Evolutionary conservation across 2,888 invertebrate genomes (phyloP).

Genomic region (Aporophyla nigra): DNA sequence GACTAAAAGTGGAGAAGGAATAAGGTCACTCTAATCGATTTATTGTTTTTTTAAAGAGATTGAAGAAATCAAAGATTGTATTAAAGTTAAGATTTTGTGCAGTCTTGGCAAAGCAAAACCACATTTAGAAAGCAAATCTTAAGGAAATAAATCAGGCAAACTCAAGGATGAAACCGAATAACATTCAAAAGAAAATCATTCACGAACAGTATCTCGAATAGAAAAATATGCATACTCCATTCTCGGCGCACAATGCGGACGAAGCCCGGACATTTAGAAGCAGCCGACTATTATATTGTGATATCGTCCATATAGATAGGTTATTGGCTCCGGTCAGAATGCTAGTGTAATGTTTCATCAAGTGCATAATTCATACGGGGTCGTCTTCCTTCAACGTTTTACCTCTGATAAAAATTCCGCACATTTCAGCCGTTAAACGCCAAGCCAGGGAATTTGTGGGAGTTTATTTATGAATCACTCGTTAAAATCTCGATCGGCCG

Average conservation of each 20-base stretch:
- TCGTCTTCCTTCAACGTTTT: conserved; percentile 68
- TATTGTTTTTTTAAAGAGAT: not conserved
- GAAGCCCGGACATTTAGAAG: conserved; percentile 57
- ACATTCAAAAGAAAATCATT: conserved; percentile 45
- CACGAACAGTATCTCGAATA: conserved; percentile 48
- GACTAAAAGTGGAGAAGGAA: conserved; percentile 4
- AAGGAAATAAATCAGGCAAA: conserved; percentile 27
- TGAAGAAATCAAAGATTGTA: not conserved
- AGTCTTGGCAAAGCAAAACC: not conserved
- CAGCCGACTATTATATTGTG: conserved; percentile 65
- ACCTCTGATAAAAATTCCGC: conserved; percentile 82
- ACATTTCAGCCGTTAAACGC: conserved; percentile 76
- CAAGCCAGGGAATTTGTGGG: conserved; percentile 71
- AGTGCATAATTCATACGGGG: conserved; percentile 85
- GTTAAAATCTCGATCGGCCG: conserved; percentile 67
- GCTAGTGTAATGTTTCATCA: conserved; percentile 76
- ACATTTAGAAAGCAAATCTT: not conserved
- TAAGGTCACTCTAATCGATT: conserved; percentile 10
- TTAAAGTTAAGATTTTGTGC: not conserved
- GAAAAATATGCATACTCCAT: conserved; percentile 60
- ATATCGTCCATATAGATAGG: conserved; percentile 59
- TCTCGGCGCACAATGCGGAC: conserved; percentile 54
- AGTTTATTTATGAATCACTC: conserved; percentile 72
- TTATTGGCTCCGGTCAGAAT: conserved; percentile 67
- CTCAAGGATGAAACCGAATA: conserved; percentile 19